Percentiles rank a stretch among this genome's conserved stretches.
phyloP scores from a whole-genome alignment of 2,113 vertebrate genomes.

The Rhinoptilus africanus region DNA sequence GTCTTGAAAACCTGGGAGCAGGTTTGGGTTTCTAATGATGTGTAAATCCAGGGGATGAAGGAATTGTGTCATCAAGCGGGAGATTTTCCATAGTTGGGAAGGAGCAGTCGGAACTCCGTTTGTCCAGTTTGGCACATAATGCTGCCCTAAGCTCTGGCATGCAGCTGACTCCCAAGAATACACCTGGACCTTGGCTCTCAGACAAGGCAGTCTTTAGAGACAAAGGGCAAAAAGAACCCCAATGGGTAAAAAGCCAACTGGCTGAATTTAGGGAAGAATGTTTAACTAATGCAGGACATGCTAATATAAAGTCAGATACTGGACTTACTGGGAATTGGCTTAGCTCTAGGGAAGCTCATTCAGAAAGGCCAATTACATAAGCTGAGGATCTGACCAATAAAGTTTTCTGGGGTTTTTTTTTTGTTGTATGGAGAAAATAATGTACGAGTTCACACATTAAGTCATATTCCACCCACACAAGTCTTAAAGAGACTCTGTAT shows the following conservation, averaged over 20 bases:
- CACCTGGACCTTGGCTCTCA: constrained; percentile 13
- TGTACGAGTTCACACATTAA: neutral
- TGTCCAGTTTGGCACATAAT: neutral
- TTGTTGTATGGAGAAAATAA: neutral
- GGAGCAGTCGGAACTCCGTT: neutral
- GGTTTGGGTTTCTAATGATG: constrained; percentile 61
- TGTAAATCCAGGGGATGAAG: constrained; percentile 60
- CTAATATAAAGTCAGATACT: neutral
- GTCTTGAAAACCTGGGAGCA: constrained; percentile 54
- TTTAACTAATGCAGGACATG: neutral
- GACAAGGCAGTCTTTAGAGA: neutral
- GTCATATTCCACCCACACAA: neutral
- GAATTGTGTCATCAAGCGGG: constrained; percentile 51
- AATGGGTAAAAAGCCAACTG: neutral
- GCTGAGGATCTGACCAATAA: neutral
- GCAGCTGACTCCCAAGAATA: neutral
- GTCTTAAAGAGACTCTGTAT: neutral
- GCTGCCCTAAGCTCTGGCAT: neutral
- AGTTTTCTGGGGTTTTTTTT: neutral
- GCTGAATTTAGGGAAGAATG: constrained; percentile 1
- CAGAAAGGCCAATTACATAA: neutral
- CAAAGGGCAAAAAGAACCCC: constrained; percentile 30
- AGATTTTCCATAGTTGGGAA: constrained; percentile 32
- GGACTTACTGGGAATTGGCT: neutral
- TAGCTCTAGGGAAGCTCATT: neutral